Evolutionary conservation across 2,888 invertebrate species (phyloP), one percentile per base, ranked within the genome.

Genomic region (Invenusta paracnida): DNA sequence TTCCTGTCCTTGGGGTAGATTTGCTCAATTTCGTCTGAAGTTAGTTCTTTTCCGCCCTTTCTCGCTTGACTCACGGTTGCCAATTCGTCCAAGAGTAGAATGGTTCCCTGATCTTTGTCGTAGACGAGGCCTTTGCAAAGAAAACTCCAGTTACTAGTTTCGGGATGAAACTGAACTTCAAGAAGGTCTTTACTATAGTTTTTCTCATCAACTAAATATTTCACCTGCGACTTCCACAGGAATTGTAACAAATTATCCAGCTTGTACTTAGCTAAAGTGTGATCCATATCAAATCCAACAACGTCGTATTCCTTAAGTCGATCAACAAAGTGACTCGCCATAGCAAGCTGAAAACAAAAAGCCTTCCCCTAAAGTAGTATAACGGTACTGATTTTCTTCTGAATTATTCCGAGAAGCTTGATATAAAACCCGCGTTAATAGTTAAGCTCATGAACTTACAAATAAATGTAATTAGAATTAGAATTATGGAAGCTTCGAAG

Each of bases 201-300:
- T 1, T 23, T 13, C 2, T 13, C 13, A 23, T 82, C 29, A 17
- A 82, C 82, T 29, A 82, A 30, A 82, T 82, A 82, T 5, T 17
- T 27, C 82, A 82, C 29, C 28, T 82, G 82, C 13, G 82, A 2
- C 2, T 82, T 30, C 29, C 30, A 82, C 17, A 82, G 17, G 2
- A 17, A 29, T 28, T 13, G 30, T 25, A 29, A 28, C 17, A 30
- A 82, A 29, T 13, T 28, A 5, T 82, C 82, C 29, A 82, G 28
- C n/a, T 28, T 13, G n/a, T 82, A 82, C 17, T 23, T 29, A 27
- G 82, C 82, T 29, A 82, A 17, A 82, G 82, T 82, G 1, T 82
- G 29, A 28, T 82, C 82, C 29, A 82, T 29, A 82, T 82, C 82
- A 23, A 82, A 82, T 1, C 82, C 82, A 17, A 82, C 28, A 2